Evolutionary conservation across 2,797 vertebrate genomes (phyloP).

Genomic region (Sebastes alutus): DNA sequence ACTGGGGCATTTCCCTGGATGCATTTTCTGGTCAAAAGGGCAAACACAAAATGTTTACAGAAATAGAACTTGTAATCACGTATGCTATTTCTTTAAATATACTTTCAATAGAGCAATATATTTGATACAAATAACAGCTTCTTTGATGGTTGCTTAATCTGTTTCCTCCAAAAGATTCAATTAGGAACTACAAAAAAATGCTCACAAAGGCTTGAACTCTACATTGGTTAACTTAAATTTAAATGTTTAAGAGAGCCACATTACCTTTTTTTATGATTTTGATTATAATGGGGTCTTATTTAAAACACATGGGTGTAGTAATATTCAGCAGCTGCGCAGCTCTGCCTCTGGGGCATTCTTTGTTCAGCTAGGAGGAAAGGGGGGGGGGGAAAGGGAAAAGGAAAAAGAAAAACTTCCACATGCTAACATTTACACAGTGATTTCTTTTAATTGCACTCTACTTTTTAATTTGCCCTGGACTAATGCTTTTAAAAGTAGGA

Average conservation of each 20-base stretch:
- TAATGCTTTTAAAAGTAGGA: constrained; percentile 87
- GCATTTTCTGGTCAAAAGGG: constrained; percentile 4
- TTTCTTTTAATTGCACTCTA: constrained; percentile 89
- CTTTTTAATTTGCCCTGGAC: constrained; percentile 89
- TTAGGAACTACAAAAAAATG: constrained; percentile 49
- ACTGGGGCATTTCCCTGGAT: background rate
- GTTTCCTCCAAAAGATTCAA: constrained; percentile 54
- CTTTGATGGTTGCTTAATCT: constrained; percentile 47
- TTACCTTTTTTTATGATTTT: constrained; percentile 88
- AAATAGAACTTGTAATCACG: background rate
- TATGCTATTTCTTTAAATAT: constrained; percentile 15
- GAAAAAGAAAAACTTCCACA: constrained; percentile 86
- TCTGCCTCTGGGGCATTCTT: constrained; percentile 82
- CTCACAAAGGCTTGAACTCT: constrained; percentile 71
- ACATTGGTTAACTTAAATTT: constrained; percentile 76
- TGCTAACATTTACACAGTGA: constrained; percentile 91
- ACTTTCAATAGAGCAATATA: constrained; percentile 8
- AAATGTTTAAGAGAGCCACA: constrained; percentile 81
- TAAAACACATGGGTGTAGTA: constrained; percentile 86
- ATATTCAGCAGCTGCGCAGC: constrained; percentile 84
- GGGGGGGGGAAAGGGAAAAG: constrained; percentile 34
- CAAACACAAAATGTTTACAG: constrained; percentile 2
- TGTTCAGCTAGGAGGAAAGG: constrained; percentile 76
- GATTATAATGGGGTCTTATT: constrained; percentile 88
- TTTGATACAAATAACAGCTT: constrained; percentile 31